These are phyloP conservation scores for Leptopilina boulardi DNA, from an alignment of 1,140 invertebrate genomes.

Conservation along the genomic window DNA sequence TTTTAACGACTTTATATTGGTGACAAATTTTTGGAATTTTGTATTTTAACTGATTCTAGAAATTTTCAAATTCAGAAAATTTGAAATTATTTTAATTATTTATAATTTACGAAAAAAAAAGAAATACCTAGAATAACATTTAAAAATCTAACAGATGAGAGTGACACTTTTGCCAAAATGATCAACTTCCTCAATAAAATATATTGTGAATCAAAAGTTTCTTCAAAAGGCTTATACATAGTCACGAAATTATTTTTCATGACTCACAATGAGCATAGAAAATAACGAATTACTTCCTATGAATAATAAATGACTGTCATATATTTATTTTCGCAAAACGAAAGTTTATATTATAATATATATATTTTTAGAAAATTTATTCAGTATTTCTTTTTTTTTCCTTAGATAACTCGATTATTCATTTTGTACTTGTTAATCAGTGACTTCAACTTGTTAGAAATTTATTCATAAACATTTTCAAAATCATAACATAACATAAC, in stretches of 20 bases:
- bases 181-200: constrained; percentile 13
- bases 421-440: no score
- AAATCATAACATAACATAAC: no score
- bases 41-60: no score
- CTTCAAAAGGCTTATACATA: neutral
- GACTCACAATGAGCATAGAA: neutral
- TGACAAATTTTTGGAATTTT: no score
- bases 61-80: no score
- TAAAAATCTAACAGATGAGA: constrained; percentile 2
- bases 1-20: no score
- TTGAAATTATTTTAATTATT: no score
- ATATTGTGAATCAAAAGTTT: neutral
- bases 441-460: no score
- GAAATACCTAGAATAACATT: neutral
- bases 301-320: neutral
- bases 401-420: no score
- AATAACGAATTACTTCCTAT: constrained; percentile 18
- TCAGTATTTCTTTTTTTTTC: no score
- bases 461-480: no score
- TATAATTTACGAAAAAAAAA: neutral
- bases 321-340: neutral
- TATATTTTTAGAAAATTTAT: no score
- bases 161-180: neutral
- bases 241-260: constrained; percentile 14
- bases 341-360: neutral